A percentile compares a stretch with the other conserved stretches of the same genome.
Evolutionary conservation across 2,888 invertebrate species (phyloP).

Genomic region (Agriotes lineatus): DNA sequence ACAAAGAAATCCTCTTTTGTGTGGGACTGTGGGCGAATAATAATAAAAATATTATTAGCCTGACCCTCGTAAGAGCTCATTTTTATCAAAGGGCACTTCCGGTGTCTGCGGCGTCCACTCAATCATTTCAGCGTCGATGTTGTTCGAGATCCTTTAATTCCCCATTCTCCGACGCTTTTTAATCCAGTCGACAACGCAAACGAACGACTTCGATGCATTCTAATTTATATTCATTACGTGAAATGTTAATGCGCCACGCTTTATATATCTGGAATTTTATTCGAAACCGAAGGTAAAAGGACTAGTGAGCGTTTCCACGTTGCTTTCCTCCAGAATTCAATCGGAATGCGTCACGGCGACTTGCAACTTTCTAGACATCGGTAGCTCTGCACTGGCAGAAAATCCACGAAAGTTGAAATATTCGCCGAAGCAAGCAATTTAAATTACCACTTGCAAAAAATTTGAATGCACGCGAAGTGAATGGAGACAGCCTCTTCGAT

Average conservation of each 20-base stretch:
- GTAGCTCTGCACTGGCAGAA: not conserved
- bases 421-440: too few species aligned
- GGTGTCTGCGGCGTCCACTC: not conserved
- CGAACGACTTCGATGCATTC: not conserved
- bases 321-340: not conserved
- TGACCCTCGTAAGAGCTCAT: not conserved
- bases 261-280: not conserved
- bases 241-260: slow-evolving; percentile 2
- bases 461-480: too few species aligned
- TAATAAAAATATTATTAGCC: too few species aligned
- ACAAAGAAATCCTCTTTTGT: too few species aligned
- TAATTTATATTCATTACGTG: slow-evolving; percentile 8
- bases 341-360: not conserved
- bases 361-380: not conserved
- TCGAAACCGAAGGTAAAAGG: not conserved
- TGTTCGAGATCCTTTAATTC: slow-evolving; percentile 13
- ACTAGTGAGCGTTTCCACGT: not conserved
- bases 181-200: slow-evolving; percentile 6
- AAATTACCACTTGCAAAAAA: too few species aligned
- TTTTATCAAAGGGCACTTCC: not conserved
- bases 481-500: too few species aligned
- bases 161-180: slow-evolving; percentile 19
- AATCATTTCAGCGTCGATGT: slow-evolving; percentile 4
- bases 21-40: too few species aligned
- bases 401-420: not conserved